These are phyloP conservation scores for Dioctria linearis DNA, from an alignment of 2,888 invertebrate species.

Conservation along the genomic window DNA sequence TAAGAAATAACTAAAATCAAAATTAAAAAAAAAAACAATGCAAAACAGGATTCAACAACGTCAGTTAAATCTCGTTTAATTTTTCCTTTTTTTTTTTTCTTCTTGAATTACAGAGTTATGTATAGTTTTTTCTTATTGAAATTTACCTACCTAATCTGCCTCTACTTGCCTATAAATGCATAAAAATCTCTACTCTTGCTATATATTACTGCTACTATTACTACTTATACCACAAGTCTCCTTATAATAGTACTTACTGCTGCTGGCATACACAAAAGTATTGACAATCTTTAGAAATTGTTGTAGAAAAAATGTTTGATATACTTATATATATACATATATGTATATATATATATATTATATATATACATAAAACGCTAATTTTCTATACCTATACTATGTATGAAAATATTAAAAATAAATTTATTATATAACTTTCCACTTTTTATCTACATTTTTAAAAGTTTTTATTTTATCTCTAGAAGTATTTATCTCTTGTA, in stretches of 20 bases:
- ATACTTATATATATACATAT: not conserved
- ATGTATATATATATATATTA: too few species aligned
- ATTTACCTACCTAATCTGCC: slow-evolving; percentile 41
- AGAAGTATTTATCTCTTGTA: slow-evolving; percentile 24
- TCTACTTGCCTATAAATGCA: slow-evolving; percentile 24
- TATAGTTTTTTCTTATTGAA: slow-evolving; percentile 36
- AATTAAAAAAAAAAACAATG: not conserved
- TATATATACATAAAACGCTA: slow-evolving; percentile 4
- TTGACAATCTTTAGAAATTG: slow-evolving; percentile 44
- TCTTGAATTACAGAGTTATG: slow-evolving; percentile 3
- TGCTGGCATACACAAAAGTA: slow-evolving; percentile 53
- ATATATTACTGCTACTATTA: slow-evolving; percentile 45
- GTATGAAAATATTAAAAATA: slow-evolving; percentile 19
- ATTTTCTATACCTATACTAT: slow-evolving; percentile 12
- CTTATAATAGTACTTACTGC: slow-evolving; percentile 51
- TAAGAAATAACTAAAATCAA: not conserved
- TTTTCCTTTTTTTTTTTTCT: slow-evolving; percentile 14
- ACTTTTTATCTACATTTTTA: slow-evolving; percentile 23
- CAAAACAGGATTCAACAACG: not conserved
- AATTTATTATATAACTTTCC: slow-evolving; percentile 10
- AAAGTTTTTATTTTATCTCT: slow-evolving; percentile 28
- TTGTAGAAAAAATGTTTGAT: slow-evolving; percentile 49
- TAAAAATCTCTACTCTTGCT: slow-evolving; percentile 47
- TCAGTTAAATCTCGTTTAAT: slow-evolving; percentile 9
- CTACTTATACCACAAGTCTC: slow-evolving; percentile 39